These are phyloP conservation scores for Gisinianus flammeolus DNA, from an alignment of 2,888 invertebrate species.

Conservation along the genomic window DNA sequence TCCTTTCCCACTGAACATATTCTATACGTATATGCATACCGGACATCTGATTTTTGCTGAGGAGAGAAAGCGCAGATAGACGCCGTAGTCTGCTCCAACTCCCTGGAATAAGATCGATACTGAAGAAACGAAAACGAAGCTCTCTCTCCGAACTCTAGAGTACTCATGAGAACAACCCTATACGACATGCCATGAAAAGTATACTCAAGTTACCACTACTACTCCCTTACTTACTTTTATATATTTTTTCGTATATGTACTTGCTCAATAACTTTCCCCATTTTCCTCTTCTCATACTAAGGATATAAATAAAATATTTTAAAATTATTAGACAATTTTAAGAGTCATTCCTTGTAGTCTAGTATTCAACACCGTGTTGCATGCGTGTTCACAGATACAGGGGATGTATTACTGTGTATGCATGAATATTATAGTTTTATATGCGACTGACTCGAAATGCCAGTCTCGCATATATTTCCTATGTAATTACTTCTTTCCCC, in stretches of 20 bases:
- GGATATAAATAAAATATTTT: too few species aligned
- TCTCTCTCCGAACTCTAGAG: too few species aligned
- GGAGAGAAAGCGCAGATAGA: slow-evolving; percentile 31
- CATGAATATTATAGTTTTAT: too few species aligned
- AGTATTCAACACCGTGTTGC: slow-evolving; percentile 1
- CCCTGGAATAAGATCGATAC: slow-evolving; percentile 50
- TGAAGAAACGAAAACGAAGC: slow-evolving; percentile 45
- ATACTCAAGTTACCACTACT: too few species aligned
- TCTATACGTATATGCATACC: not conserved
- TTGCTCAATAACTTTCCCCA: not conserved
- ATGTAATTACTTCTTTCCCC: not conserved
- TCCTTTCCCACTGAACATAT: too few species aligned
- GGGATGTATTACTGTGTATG: too few species aligned
- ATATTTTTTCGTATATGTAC: too few species aligned
- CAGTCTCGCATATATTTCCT: not conserved
- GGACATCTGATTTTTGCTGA: slow-evolving; percentile 27
- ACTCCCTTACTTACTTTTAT: not conserved
- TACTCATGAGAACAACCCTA: too few species aligned
- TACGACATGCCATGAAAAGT: too few species aligned
- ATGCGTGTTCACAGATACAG: not conserved
- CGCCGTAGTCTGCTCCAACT: slow-evolving; percentile 18
- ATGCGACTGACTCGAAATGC: too few species aligned
- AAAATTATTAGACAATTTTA: too few species aligned
- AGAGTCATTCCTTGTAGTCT: not conserved
- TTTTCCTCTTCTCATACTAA: not conserved